Base-by-base conservation (phyloP, 2,113 vertebrate genomes). In the Pteruthius melanotis region DNA sequence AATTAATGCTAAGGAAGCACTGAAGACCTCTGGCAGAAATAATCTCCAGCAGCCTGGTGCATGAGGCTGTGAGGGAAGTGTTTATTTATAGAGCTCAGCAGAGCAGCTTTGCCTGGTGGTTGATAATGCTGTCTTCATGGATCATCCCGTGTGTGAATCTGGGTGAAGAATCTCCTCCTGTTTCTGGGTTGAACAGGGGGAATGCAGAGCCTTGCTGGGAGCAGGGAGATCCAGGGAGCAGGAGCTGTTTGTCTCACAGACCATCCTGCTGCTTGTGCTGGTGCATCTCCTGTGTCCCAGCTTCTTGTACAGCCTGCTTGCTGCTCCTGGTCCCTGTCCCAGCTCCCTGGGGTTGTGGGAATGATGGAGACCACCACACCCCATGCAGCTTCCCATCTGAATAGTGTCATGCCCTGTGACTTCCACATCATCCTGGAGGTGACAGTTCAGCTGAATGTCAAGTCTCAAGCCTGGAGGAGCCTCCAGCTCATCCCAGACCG, bases 291-390 rank as follows among this genome's bases (percentile, higher is more conserved):
- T 44, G 7, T 1, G 2, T 44, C 50, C 52, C 54, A 60, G 2
- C 37, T 15, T 13, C 35, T 6, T 44, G 7, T 6, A 3, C 1
- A 1, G 20, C n/a, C 72, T 49, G 27, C 24, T 49, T 0, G 0
- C 39, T 39, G 47, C 27, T 50, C 28, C 66, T 79, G 30, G 53
- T 23, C 50, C 56, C 18, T 1, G 9, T 40, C 42, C 49, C 87
- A 59, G 53, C 27, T 27, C 30, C 54, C 57, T 56, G 71, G 33
- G 33, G 14, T 0, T 8, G 12, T 2, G 2, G 61, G 3, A 22
- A 30, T 47, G 76, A 18, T 57, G 53, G 42, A 85, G n/a, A 78
- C 20, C 44, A 11, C 33, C n/a, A 12, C 39, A 22, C 16, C 28
- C 10, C 0, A 1, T 13, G 18, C 33, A 20, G 16, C 65, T 16